phyloP scores from a whole-genome alignment of 2,113 vertebrate genomes.

The Calonectris borealis region DNA sequence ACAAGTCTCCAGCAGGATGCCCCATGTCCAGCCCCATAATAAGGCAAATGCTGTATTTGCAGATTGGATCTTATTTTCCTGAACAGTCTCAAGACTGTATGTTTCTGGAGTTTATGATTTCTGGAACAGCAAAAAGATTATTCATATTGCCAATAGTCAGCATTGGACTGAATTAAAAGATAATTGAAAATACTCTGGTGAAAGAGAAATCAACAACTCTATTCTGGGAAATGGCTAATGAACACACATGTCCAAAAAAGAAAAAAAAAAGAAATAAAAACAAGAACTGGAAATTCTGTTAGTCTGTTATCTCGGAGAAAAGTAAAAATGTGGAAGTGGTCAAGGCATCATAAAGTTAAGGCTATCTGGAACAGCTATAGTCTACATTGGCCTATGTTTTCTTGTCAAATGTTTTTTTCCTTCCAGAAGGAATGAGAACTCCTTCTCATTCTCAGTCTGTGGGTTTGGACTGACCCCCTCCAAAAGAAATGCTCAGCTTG shows the following conservation, averaged over 20 bases:
- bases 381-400: not conserved
- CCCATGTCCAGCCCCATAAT: not conserved
- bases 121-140: not conserved
- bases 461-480: not conserved
- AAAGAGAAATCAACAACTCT: not conserved
- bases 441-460: not conserved
- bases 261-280: not conserved
- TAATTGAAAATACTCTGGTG: not conserved
- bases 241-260: not conserved
- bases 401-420: not conserved
- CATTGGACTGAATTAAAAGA: not conserved
- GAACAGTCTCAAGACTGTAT: not conserved
- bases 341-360: not conserved
- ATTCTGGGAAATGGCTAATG: slow-evolving; percentile 22
- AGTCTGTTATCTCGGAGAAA: not conserved
- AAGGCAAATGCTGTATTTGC: not conserved
- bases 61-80: not conserved
- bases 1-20: not conserved
- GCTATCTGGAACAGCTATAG: not conserved
- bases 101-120: not conserved
- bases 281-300: not conserved
- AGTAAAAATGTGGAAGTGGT: slow-evolving; percentile 7
- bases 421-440: not conserved
- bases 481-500: not conserved
- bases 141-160: not conserved